Evolutionary conservation across 2,113 vertebrate genomes (phyloP), one percentile per base, ranked within the genome.

Genomic region (Hemichromis elongatus): DNA sequence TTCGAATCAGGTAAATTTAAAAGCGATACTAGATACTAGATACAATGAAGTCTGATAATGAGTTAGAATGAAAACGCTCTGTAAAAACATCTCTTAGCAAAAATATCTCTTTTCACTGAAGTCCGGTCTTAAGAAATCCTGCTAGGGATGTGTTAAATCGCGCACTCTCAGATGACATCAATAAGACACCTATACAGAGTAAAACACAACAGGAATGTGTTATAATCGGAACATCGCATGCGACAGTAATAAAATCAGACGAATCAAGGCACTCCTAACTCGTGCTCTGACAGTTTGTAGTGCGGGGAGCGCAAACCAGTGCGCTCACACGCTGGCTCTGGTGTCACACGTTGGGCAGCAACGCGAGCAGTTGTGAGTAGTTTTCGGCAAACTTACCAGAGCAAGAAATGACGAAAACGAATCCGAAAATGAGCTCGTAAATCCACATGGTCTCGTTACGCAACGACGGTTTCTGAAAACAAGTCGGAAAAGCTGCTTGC

Each of bases 301-400:
- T 57, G 21, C 53, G 33, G 55, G 53, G 28, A 61, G 85, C 78
- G 42, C 88, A 47, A 61, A 83, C 5, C 77, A 19, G 37, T 5
- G 66, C 55, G 28, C 16, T 52, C n/a, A 13, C n/a, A 21, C 68
- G 45, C 16, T n/a, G 45, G 26, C 45, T 75, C 26, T 5, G 45
- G 42, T 52, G 61, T 10, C 79, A 66, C 26, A 30, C 12, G 40
- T 19, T 12, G 26, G 6, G 57, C 73, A 83, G 54, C 70, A 2
- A 57, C 1, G 9, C 6, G 4, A 55, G 24, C 45, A 78, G 45
- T 77, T 70, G 37, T n/a, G 33, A 90, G 77, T 21, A 70, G 45
- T 83, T 89, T 80, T 6, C 2, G 6, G 8, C 47, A 55, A 92
- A 94, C 93, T 94, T 93, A 95, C 95, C 95, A n/a, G 88, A 90